These are phyloP conservation scores for Apis mellifera DNA, from an alignment of 1,140 invertebrate genomes.

Conservation along the genomic window DNA sequence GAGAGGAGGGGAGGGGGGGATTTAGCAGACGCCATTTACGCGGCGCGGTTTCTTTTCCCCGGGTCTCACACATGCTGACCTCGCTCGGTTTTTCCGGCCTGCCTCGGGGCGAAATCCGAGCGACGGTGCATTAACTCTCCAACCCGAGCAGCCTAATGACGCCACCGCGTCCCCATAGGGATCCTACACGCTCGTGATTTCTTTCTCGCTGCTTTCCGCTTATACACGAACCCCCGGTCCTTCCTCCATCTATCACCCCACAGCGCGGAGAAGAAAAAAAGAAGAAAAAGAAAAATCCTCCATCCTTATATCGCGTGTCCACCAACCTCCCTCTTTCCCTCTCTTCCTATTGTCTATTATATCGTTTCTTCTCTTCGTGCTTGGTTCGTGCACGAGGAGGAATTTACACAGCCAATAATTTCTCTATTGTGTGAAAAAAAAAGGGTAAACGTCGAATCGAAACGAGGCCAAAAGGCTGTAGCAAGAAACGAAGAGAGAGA, in stretches of 20 bases:
- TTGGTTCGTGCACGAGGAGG: too few relatives aligned
- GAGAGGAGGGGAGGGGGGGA: slow-evolving; percentile 57
- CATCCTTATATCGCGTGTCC: slow-evolving; percentile 66
- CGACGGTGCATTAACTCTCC: slow-evolving; percentile 72
- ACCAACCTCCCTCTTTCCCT: slow-evolving; percentile 43
- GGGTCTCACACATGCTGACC: slow-evolving; percentile 69
- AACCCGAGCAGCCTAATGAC: slow-evolving; percentile 73
- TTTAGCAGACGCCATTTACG: slow-evolving; percentile 66
- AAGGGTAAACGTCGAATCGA: neutral
- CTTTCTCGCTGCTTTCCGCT: slow-evolving; percentile 70
- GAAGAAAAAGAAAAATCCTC: slow-evolving; percentile 73
- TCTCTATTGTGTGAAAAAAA: too few relatives aligned
- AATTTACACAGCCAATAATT: too few relatives aligned
- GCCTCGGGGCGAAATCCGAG: slow-evolving; percentile 68
- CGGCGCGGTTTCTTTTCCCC: slow-evolving; percentile 56
- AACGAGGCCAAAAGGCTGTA: neutral
- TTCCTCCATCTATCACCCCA: slow-evolving; percentile 66
- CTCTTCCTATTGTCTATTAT: slow-evolving; percentile 60
- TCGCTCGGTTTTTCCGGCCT: slow-evolving; percentile 70
- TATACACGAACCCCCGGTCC: slow-evolving; percentile 56
- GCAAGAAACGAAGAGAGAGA: slow-evolving; percentile 16
- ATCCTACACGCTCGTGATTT: slow-evolving; percentile 71
- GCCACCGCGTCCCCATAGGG: slow-evolving; percentile 73
- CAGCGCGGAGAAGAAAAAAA: slow-evolving; percentile 60
- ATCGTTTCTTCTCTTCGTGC: slow-evolving; percentile 17